Conservation (phyloP, 2,888 invertebrate species). For the Leptopilina myrica region DNA sequence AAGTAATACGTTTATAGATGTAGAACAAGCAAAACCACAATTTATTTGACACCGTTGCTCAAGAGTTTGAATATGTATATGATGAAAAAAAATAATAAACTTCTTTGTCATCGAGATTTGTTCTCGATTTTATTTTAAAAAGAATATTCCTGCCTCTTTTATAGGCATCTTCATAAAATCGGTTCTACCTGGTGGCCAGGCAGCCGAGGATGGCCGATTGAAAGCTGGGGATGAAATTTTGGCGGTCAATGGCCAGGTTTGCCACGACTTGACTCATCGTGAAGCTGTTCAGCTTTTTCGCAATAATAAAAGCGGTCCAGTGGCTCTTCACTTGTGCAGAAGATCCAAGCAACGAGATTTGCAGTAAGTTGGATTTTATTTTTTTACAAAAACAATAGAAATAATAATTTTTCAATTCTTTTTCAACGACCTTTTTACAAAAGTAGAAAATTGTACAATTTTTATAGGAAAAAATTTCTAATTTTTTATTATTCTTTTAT, state of each 20-base stretch:
- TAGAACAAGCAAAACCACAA: conserved; percentile 27
- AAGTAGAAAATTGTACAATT: not conserved
- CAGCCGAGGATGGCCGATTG: conserved; percentile 89
- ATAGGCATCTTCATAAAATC: conserved; percentile 89
- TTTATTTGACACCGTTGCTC: conserved; percentile 27
- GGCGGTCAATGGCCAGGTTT: conserved; percentile 88
- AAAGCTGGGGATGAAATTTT: conserved; percentile 91
- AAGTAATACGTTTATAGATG: conserved; percentile 50
- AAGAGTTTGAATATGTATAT: conserved; percentile 7
- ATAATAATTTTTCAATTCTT: too few relatives aligned
- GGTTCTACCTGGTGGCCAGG: conserved; percentile 89
- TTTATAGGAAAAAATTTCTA: conserved; percentile 20
- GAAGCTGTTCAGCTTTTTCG: conserved; percentile 90
- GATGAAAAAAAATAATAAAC: conserved; percentile 18
- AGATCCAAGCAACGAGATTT: conserved; percentile 77
- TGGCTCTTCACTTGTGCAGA: conserved; percentile 86
- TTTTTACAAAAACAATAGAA: not conserved
- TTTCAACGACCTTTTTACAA: not conserved
- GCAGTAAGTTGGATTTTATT: conserved; percentile 69
- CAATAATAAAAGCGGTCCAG: conserved; percentile 86
- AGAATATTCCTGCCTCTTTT: conserved; percentile 42
- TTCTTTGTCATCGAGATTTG: conserved; percentile 23
- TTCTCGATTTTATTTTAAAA: conserved; percentile 38
- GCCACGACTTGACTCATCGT: conserved; percentile 88
- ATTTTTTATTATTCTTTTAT: conserved; percentile 21